These are phyloP conservation scores for Shinisaurus crocodilurus DNA, from an alignment of 2,113 vertebrate genomes.

Conservation along the genomic window DNA sequence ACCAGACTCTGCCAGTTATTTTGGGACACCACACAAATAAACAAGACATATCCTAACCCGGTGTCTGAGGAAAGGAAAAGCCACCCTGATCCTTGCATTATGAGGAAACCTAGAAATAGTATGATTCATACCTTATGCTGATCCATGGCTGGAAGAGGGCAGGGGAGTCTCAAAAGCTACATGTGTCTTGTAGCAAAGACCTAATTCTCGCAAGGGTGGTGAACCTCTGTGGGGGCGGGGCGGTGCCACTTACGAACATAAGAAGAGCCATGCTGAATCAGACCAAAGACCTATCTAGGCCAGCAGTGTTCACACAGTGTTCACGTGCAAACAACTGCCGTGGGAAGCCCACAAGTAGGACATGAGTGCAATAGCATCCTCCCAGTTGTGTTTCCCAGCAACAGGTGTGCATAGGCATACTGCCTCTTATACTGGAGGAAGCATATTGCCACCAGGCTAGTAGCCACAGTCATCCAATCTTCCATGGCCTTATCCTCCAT, in stretches of 20 bases:
- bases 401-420: no score
- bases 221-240: background rate
- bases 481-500: background rate
- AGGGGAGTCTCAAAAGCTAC: background rate
- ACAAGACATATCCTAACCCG: background rate
- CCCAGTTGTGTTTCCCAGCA: no score
- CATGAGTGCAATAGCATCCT: no score
- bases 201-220: background rate
- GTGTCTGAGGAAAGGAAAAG: background rate
- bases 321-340: no score
- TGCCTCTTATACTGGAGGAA: no score
- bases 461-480: background rate
- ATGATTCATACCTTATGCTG: background rate
- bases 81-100: background rate
- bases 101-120: background rate
- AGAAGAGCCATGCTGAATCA: background rate
- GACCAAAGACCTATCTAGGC: background rate
- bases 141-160: background rate
- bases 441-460: background rate
- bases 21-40: background rate
- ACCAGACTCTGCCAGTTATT: background rate
- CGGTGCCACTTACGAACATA: background rate
- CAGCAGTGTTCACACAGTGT: no score
- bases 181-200: background rate
- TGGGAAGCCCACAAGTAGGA: no score